Conservation (phyloP, 2,888 invertebrate species). For the Gryllus longicercus region DNA sequence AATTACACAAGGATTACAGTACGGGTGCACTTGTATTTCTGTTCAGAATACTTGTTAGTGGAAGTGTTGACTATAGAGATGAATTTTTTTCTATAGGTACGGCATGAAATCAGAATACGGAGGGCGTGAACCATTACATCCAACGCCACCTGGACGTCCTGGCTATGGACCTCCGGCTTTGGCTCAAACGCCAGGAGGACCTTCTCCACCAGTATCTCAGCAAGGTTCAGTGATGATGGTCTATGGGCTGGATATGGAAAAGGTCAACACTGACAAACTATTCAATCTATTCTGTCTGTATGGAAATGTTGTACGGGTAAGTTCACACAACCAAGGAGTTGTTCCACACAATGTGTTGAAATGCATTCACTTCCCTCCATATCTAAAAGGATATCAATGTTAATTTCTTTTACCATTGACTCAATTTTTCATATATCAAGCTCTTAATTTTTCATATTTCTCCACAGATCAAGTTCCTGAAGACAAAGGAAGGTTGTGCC, state of each 20-base stretch:
- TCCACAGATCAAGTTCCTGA: conserved; percentile 78
- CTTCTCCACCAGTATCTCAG: conserved; percentile 39
- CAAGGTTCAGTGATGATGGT: conserved; percentile 96
- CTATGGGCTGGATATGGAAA: conserved; percentile 89
- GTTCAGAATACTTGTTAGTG: too few species aligned
- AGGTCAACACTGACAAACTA: conserved; percentile 91
- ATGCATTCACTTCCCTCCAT: background rate
- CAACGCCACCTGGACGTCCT: conserved; percentile 39
- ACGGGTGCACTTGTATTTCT: too few species aligned
- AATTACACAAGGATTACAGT: too few species aligned
- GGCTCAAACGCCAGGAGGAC: conserved; percentile 53
- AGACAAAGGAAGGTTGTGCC: conserved; percentile 97
- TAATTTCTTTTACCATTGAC: too few species aligned
- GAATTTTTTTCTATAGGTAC: conserved; percentile 25
- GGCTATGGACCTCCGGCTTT: conserved; percentile 51
- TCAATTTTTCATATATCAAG: too few species aligned
- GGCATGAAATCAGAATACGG: conserved; percentile 37
- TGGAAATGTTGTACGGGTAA: conserved; percentile 95
- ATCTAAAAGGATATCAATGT: too few species aligned
- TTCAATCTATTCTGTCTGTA: conserved; percentile 99
- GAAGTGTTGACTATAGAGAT: too few species aligned
- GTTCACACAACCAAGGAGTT: conserved; percentile 39
- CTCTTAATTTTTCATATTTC: background rate
- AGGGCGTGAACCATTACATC: conserved; percentile 37
- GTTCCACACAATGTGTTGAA: background rate